Conservation (phyloP, 2,113 vertebrate species). For the Vidua chalybeata region DNA sequence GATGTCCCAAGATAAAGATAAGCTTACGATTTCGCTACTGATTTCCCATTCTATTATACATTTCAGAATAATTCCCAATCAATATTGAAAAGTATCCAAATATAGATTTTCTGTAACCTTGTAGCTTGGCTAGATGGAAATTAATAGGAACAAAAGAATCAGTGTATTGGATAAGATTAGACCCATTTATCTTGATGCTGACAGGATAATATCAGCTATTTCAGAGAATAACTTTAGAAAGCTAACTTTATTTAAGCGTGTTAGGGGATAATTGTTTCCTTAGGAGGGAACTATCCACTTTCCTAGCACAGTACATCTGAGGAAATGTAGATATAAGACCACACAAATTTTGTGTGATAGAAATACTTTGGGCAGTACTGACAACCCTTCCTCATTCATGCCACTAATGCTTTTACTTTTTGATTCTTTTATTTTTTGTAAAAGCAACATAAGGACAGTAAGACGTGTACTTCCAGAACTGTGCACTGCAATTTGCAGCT, state of each 20-base stretch:
- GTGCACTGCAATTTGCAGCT: background rate
- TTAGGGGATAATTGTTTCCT: background rate
- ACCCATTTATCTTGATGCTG: background rate
- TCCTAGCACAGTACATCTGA: background rate
- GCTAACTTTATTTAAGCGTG: background rate
- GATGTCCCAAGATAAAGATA: background rate
- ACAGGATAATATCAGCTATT: background rate
- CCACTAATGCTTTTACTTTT: background rate
- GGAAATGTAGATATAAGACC: background rate
- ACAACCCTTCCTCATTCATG: background rate
- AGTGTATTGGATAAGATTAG: background rate
- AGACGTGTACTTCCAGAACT: rapidly evolving
- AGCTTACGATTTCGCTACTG: background rate
- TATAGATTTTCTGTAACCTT: background rate
- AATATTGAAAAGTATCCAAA: conserved; percentile 4
- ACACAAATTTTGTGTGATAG: background rate
- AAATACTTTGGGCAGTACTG: background rate
- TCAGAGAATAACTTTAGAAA: background rate
- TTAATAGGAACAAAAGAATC: conserved; percentile 15
- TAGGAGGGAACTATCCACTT: background rate
- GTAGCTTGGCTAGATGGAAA: background rate
- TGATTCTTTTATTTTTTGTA: background rate
- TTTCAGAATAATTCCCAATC: conserved; percentile 19
- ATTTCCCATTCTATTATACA: background rate
- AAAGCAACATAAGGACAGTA: background rate